Evolutionary conservation across 2,113 vertebrate species (phyloP), one percentile per base, ranked within the genome.

Genomic region (Megaceryle maxima): DNA sequence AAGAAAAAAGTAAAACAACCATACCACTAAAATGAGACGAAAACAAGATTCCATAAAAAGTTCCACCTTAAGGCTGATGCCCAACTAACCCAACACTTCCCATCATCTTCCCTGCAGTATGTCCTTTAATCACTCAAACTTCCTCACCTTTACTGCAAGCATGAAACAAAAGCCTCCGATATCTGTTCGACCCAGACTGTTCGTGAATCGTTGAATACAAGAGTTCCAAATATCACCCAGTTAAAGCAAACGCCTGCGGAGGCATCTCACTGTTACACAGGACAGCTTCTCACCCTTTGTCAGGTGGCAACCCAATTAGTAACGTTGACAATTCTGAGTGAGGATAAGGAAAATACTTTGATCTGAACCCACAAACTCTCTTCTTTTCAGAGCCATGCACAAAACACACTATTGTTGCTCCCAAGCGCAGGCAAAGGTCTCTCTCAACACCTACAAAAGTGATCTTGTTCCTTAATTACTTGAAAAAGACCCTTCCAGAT

Each of bases 81-180:
- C 24, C 70, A 48, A 3, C 56, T 44, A 33, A 41, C 12, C n/a
- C 43, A 50, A 25, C 18, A 8, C 7, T 43, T 57, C 29, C 39
- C 75, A 48, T 11, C 0, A 0, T 37, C 11, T 51, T 39, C 51
- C 72, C 66, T 43, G 51, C 62, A 28, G n/a, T 1, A 0, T 1
- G 5, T 9, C 55, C 64, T 70, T 50, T 24, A 26, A 62, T 1
- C 31, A 73, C 39, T 33, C 9, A 13, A 89, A 62, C 44, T 39
- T 57, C 41, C 75, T 70, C 66, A 51, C 46, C 29, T 62, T 74
- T 18, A 80, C 44, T 22, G 56, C 46, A 72, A 59, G 55, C 13
- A 35, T 1, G 6, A 63, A 56, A 69, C 41, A 72, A 84, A 16
- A 8, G 6, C 29, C 28, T 22, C 35, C 56, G 26, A 1, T 33